Percentiles rank a stretch among this genome's conserved stretches.
Conservation (phyloP, 2,113 vertebrate species). For the Entomyzon cyanotis region DNA sequence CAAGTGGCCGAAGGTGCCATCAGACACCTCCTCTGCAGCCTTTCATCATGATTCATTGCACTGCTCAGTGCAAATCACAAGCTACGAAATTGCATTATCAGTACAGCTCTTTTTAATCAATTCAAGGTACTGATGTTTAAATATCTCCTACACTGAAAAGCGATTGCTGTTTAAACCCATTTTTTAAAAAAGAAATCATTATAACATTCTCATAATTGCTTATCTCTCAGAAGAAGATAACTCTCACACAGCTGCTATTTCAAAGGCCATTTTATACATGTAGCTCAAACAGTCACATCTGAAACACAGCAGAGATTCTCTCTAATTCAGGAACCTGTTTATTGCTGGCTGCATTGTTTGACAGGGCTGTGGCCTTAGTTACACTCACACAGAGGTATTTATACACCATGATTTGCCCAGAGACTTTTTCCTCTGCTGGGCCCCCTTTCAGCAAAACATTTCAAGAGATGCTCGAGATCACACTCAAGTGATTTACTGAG, state of each 20-base stretch:
- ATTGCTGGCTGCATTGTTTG: not conserved
- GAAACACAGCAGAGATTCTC: conserved; percentile 42
- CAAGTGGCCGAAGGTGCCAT: not conserved
- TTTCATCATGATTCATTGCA: not conserved
- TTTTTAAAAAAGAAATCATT: conserved; percentile 41
- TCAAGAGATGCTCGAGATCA: not conserved
- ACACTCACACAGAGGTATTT: conserved; percentile 15
- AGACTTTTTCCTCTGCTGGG: not conserved
- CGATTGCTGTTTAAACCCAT: conserved; percentile 24
- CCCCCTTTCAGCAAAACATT: not conserved
- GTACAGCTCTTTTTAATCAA: conserved; percentile 36
- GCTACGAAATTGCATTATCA: conserved; percentile 30
- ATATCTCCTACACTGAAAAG: conserved; percentile 26
- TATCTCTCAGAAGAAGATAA: conserved; percentile 57
- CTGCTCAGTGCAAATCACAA: not conserved
- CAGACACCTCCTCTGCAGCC: conserved; percentile 8
- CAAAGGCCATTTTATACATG: conserved; percentile 28
- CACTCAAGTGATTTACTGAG: not conserved
- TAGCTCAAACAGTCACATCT: conserved; percentile 1
- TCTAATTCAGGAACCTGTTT: conserved; percentile 21
- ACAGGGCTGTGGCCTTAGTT: not conserved
- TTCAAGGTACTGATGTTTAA: conserved; percentile 50
- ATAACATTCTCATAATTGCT: conserved; percentile 54
- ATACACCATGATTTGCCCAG: not conserved
- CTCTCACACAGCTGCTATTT: conserved; percentile 45